phyloP scores from a whole-genome alignment of 2,113 vertebrate species.

The Gopherus flavomarginatus region DNA sequence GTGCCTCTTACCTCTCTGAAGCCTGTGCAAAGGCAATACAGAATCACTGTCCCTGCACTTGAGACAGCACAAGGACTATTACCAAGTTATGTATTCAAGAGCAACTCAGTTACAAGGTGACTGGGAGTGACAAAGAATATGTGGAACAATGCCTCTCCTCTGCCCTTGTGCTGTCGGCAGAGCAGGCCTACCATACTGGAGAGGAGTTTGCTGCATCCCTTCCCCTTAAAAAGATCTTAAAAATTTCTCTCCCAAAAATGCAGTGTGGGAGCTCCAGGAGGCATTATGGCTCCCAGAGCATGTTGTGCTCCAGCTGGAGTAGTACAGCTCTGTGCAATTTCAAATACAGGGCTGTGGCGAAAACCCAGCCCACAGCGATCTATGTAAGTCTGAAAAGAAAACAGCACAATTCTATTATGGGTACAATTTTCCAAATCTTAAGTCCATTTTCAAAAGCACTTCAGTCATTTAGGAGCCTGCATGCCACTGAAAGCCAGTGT shows the following conservation, averaged over 20 bases:
- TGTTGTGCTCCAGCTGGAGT: neutral
- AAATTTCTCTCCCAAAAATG: neutral
- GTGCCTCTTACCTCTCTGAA: neutral
- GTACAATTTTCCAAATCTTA: conserved; percentile 15
- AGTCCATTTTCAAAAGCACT: neutral
- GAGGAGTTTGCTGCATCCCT: neutral
- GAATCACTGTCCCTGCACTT: neutral
- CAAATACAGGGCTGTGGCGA: neutral
- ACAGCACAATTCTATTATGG: neutral
- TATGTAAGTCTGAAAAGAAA: neutral
- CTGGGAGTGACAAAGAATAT: neutral
- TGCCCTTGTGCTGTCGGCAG: conserved; percentile 6
- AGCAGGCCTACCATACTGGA: neutral
- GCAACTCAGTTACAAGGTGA: neutral
- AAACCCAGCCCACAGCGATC: conserved; percentile 8
- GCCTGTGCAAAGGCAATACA: neutral
- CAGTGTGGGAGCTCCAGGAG: neutral
- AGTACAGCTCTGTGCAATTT: neutral
- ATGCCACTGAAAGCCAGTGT: neutral
- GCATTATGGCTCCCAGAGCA: neutral
- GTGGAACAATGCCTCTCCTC: neutral
- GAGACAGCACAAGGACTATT: neutral
- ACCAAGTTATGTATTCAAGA: conserved; percentile 28
- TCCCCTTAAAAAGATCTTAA: neutral
- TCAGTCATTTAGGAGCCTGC: neutral